phyloP scores from a whole-genome alignment of 2,797 vertebrate genomes.

The Catamblyrhynchus diadema region DNA sequence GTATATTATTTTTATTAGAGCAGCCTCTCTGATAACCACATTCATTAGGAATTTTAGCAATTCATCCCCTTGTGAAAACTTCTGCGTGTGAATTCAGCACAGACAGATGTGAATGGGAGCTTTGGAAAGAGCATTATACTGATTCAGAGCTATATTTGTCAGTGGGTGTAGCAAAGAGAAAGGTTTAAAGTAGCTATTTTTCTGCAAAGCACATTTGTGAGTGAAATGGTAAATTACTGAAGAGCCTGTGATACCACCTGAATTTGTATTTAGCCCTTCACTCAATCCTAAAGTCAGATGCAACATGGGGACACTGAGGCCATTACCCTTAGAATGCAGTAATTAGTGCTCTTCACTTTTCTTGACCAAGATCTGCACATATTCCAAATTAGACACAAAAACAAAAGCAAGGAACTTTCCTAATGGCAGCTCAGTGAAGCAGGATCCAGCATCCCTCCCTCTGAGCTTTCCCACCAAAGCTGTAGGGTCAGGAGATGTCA shows the following conservation, averaged over 20 bases:
- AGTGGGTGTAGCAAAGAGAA: background rate
- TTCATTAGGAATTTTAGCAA: constrained; percentile 32
- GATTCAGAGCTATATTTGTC: constrained; percentile 20
- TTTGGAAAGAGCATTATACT: background rate
- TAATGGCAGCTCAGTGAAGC: background rate
- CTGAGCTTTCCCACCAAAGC: background rate
- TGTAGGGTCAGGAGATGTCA: background rate
- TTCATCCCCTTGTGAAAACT: constrained; percentile 39
- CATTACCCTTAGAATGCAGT: background rate
- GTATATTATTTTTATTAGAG: constrained; percentile 57
- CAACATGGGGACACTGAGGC: background rate
- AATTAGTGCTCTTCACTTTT: background rate
- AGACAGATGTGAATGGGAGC: constrained; percentile 35
- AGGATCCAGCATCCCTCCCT: background rate
- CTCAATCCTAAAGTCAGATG: background rate
- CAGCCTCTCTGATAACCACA: constrained; percentile 13
- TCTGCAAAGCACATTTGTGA: background rate
- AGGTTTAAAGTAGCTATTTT: background rate
- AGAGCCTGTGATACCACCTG: background rate
- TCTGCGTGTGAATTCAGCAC: constrained; percentile 12
- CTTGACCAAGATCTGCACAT: background rate
- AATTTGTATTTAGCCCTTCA: background rate
- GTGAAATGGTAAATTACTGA: background rate
- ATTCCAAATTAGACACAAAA: background rate
- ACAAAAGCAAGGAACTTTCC: background rate